phyloP scores from a whole-genome alignment of 2,113 vertebrate genomes.

The Caloenas nicobarica region DNA sequence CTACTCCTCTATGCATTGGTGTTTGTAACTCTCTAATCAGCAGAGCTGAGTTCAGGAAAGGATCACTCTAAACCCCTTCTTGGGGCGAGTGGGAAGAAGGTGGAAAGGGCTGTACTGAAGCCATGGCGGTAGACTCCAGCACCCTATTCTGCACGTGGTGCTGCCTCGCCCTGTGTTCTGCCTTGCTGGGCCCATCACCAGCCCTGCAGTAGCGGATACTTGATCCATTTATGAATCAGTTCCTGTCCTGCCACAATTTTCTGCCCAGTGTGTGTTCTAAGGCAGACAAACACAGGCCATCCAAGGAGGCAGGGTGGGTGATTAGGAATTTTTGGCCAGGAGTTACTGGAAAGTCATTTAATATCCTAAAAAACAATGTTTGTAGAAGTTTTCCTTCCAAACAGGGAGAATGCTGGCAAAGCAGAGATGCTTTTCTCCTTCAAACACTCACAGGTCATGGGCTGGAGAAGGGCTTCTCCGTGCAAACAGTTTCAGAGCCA shows the following conservation, averaged over 20 bases:
- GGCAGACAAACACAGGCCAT: not conserved
- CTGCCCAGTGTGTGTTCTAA: not conserved
- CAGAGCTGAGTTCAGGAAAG: not conserved
- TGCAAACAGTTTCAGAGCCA: not conserved
- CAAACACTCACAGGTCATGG: not conserved
- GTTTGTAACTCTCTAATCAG: not conserved
- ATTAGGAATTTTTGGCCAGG: constrained; percentile 26
- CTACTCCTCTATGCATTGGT: not conserved
- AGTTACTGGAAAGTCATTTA: constrained; percentile 24
- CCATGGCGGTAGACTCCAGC: not conserved
- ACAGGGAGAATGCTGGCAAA: constrained; percentile 4
- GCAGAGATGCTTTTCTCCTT: not conserved
- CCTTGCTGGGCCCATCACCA: not conserved
- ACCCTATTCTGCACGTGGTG: not conserved
- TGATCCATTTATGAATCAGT: constrained; percentile 30
- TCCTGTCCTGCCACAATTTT: constrained; percentile 25
- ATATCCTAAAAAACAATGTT: not conserved
- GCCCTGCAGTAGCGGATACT: not conserved
- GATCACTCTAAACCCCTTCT: not conserved
- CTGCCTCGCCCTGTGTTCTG: not conserved
- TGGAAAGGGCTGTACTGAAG: not conserved
- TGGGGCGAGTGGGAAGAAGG: too few relatives aligned
- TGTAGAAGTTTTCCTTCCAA: not conserved
- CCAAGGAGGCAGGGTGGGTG: constrained; percentile 24
- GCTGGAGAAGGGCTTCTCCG: not conserved